Conservation (phyloP, 2,113 vertebrate genomes). For the Phodopus roborovskii region DNA sequence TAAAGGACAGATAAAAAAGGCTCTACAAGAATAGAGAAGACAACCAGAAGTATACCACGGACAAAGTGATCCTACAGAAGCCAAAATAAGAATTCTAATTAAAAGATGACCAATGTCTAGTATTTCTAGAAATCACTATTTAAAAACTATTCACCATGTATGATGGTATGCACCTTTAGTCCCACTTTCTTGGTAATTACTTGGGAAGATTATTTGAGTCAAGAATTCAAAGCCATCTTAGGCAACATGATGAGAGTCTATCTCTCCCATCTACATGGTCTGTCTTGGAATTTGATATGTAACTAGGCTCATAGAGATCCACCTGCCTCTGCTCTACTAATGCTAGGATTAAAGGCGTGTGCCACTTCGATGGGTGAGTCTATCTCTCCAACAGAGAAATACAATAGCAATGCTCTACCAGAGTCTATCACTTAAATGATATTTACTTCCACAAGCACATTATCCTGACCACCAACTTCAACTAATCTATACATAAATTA, state of each 20-base stretch:
- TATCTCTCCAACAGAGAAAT: neutral
- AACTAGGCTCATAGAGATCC: neutral
- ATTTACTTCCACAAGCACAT: neutral
- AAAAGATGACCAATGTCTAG: neutral
- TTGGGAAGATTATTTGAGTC: neutral
- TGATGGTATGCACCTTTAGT: neutral
- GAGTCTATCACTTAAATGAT: neutral
- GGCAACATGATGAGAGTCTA: neutral
- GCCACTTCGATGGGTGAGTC: neutral
- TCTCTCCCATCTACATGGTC: neutral
- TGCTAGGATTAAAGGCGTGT: neutral
- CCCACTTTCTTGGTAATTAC: neutral
- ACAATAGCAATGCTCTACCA: neutral
- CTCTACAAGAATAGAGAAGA: constrained; percentile 1
- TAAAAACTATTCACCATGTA: neutral
- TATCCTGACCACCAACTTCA: constrained; percentile 31
- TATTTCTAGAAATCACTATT: constrained; percentile 39
- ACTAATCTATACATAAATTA: neutral
- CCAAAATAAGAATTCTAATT: constrained; percentile 34
- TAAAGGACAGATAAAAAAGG: too few relatives aligned
- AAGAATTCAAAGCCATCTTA: neutral
- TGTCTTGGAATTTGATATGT: neutral
- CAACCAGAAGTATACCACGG: neutral
- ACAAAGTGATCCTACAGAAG: constrained; percentile 7
- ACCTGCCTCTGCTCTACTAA: neutral